These are phyloP conservation scores for Leucophenga montana DNA, from an alignment of 2,888 invertebrate species.

Conservation along the genomic window DNA sequence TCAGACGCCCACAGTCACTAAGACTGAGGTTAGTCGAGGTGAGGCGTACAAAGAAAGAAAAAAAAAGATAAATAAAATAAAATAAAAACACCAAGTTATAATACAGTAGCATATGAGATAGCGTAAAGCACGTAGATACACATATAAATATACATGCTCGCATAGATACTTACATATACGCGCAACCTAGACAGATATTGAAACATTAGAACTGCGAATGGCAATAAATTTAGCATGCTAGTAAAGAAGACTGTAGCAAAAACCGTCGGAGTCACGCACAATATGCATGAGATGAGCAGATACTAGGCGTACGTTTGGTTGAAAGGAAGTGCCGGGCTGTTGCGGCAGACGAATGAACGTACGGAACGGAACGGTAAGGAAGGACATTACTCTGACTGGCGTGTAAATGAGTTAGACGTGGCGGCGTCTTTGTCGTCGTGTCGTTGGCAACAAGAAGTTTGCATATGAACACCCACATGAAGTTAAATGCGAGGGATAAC, in stretches of 20 bases:
- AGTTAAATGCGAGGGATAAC: conserved; percentile 33
- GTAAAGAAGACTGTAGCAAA: background rate
- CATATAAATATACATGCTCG: conserved; percentile 29
- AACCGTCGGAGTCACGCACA: conserved; percentile 34
- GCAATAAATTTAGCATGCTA: conserved; percentile 57
- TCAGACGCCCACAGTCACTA: background rate
- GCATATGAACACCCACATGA: conserved; percentile 43
- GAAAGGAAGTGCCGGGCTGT: no score
- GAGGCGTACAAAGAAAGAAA: background rate
- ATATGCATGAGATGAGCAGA: conserved; percentile 22
- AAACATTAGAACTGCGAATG: conserved; percentile 66
- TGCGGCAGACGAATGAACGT: no score
- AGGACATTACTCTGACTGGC: background rate
- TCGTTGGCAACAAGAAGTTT: conserved; percentile 50
- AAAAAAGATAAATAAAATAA: background rate
- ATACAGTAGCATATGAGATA: background rate
- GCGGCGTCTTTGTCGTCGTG: no score
- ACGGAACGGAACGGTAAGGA: background rate
- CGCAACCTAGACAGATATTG: conserved; percentile 53
- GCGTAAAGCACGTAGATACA: conserved; percentile 35
- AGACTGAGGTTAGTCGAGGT: background rate
- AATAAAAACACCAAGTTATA: background rate
- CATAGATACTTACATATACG: conserved; percentile 30
- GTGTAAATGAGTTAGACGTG: conserved; percentile 22
- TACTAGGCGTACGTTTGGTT: no score